Evolutionary conservation across 2,797 vertebrate species (phyloP), one percentile per base, ranked within the genome.

Genomic region (Brotula barbata): DNA sequence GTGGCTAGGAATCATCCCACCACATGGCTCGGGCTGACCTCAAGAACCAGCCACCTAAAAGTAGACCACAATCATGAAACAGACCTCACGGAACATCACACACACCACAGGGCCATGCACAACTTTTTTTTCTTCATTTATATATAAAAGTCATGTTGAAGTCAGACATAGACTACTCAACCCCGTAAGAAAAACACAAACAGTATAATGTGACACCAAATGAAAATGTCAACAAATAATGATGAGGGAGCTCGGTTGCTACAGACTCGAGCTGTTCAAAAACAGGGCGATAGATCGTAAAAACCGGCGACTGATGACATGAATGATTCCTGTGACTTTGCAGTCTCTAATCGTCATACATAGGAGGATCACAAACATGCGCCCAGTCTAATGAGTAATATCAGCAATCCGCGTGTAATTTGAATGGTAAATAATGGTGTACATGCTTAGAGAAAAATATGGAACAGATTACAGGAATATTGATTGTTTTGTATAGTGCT

Each of bases 11-110:
- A 76, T 82, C 79, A 64, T 78, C 63, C 52, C 48, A 19, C 64
- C 58, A 15, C 67, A 58, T 16, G 15, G 64, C 61, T 81, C 63
- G 54, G 41, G 39, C 33, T 39, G 62, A 86, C 72, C 77, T 82
- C 78, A 73, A 68, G 73, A 86, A 55, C 51, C 41, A 57, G 50
- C 71, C 81, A 77, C 71, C 73, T 80, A 71, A 84, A 80, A 80
- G 78, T 46, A 66, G 33, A 46, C 52, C 39, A 45, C 61, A 46
- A 55, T 80, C 71, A 75, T 61, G 79, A 79, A 70, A 73, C 45
- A 50, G 68, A 55, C 60, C 52, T 62, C 58, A 62, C 63, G 34
- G 20, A 74, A 82, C 81, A 71, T 80, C 71, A 78, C 60, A 78
- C 56, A 16, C 44, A 40, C 73, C 74, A 40, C 80, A 73, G 51